Base-by-base conservation (phyloP, 2,888 invertebrate genomes). In the Diadromus collaris region DNA sequence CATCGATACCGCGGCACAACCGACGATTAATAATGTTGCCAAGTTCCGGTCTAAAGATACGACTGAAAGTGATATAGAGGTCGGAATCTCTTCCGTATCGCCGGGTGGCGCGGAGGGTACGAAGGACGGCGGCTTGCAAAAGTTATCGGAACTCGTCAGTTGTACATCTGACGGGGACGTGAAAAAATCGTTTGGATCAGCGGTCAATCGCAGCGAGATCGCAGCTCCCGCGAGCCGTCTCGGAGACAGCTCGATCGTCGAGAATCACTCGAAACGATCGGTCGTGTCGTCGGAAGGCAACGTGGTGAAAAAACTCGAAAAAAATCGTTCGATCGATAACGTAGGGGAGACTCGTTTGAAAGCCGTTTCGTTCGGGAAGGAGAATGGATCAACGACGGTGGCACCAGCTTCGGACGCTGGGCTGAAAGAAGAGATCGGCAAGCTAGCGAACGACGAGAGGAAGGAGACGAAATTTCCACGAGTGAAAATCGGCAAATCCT, bases 11-110 rank as follows among this genome's bases (percentile, higher is more conserved):
- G 61, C 56, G 54, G 60, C 44, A 75, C 67, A 76, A 68, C 9
- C 73, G 69, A 67, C 48, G 71, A 16, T 44, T 10, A 46, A 74
- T 48, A 80, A 81, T 79, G 75, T 67, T 81, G 82, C 81, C 77
- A 84, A 83, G 77, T 80, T 79, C 81, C 72, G 76, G 81, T 81
- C 85, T 85, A 86, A 85, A 86, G 86, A 86, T 86, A 86, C 70
- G 82, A 70, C 79, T 79, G 82, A 85, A 82, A 83, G 84, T 82
- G 82, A 82, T 61, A 71, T 78, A 73, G 83, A 82, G 85, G 84
- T 83, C 85, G 83, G 80, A 82, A 84, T 82, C 85, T 73, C 70
- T 81, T 78, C 69, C 67, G 78, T 63, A 72, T 54, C 56, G 72
- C 16, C 54, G 63, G 63, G 69, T 32, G 24, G 48, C 32, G 65